These are phyloP conservation scores for Platanista minor DNA, from an alignment of 2,113 vertebrate species.

Conservation along the genomic window DNA sequence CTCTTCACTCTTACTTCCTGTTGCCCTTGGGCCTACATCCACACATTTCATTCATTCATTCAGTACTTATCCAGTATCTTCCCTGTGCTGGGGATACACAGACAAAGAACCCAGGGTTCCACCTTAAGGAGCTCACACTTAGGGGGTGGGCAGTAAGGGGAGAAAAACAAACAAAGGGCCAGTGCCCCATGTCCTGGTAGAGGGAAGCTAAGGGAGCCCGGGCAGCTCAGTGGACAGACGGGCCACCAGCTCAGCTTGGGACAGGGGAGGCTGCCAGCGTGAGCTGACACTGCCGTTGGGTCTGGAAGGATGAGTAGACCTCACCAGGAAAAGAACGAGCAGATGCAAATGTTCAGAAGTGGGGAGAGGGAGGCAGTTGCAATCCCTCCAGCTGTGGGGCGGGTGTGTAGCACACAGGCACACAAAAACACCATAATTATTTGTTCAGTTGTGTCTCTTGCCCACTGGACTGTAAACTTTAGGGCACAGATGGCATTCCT, in stretches of 20 bases:
- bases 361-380: rapidly evolving
- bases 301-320: background rate
- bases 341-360: background rate
- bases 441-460: background rate
- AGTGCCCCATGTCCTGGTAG: background rate
- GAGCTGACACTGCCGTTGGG: background rate
- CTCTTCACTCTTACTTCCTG: background rate
- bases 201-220: background rate
- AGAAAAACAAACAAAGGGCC: too few relatives aligned
- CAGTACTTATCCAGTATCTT: background rate
- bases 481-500: background rate
- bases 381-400: background rate
- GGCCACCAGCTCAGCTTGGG: background rate
- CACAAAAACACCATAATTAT: background rate
- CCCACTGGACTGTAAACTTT: background rate
- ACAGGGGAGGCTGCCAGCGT: background rate
- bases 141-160: background rate
- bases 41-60: background rate
- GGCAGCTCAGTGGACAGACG: background rate
- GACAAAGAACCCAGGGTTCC: background rate
- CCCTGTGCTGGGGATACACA: background rate
- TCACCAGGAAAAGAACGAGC: background rate
- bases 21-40: rapidly evolving
- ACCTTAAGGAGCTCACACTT: background rate
- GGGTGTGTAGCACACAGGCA: rapidly evolving